These are phyloP conservation scores for Parauchenoglanis ngamensis DNA, from an alignment of 2,797 vertebrate species.

Conservation along the genomic window DNA sequence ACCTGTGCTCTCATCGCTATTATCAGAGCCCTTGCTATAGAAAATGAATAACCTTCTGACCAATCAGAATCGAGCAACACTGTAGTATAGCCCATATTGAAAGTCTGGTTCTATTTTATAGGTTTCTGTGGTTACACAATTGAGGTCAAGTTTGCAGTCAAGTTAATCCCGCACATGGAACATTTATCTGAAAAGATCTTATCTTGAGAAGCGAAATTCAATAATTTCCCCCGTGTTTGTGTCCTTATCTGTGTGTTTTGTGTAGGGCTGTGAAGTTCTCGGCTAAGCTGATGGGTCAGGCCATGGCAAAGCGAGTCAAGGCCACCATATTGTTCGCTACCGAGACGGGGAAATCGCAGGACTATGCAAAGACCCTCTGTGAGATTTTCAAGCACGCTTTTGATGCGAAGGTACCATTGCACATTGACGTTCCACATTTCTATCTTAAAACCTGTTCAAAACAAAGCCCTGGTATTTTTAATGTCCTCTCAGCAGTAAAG, in stretches of 20 bases:
- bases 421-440: background rate
- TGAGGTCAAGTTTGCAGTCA: background rate
- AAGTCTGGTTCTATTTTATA: background rate
- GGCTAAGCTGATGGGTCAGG: conserved; percentile 96
- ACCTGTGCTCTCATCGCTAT: background rate
- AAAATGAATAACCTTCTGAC: background rate
- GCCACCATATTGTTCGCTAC: conserved; percentile 96
- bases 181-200: background rate
- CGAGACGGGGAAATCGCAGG: conserved; percentile 94
- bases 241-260: conserved; percentile 30
- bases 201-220: background rate
- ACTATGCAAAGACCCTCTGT: conserved; percentile 95
- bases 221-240: background rate
- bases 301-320: conserved; percentile 98
- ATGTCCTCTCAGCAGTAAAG: background rate
- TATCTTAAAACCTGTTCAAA: background rate
- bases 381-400: conserved; percentile 99
- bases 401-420: conserved; percentile 87
- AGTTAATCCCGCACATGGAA: background rate
- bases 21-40: background rate
- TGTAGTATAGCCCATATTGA: background rate
- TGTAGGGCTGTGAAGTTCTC: conserved; percentile 97
- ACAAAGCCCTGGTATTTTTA: background rate
- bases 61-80: background rate
- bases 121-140: background rate